Conservation (phyloP, 2,797 vertebrate genomes). For the Sebastes miniatus region DNA sequence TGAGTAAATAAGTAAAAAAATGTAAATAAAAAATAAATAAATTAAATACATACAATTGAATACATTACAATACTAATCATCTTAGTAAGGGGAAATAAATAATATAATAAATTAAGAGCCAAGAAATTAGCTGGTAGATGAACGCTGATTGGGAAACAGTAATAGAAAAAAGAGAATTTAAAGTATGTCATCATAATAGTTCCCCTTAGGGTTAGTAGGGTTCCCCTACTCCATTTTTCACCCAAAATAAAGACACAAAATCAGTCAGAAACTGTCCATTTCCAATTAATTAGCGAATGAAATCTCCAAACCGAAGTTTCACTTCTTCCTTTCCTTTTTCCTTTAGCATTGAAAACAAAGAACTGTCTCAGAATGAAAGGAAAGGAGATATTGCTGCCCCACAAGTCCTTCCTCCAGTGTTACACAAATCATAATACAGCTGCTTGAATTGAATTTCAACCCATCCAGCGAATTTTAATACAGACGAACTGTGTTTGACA, state of each 20-base stretch:
- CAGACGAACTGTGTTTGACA: neutral
- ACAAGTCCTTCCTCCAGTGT: neutral
- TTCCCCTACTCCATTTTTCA: neutral
- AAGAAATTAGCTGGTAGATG: neutral
- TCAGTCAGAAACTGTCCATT: neutral
- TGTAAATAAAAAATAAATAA: neutral
- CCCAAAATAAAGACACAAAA: neutral
- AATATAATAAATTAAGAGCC: fast-evolving
- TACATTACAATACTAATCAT: neutral
- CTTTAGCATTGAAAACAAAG: neutral
- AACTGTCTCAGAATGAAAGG: neutral
- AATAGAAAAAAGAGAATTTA: neutral
- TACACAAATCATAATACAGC: neutral
- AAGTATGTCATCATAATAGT: neutral
- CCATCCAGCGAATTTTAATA: neutral
- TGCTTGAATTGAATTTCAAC: neutral
- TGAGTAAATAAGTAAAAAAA: neutral
- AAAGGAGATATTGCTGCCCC: neutral
- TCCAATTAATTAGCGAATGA: neutral
- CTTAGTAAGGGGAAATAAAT: neutral
- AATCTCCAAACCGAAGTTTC: neutral
- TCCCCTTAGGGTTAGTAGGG: neutral
- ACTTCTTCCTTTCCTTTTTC: neutral
- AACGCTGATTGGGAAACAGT: neutral
- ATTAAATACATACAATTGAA: neutral